A percentile compares a stretch with the other conserved stretches of the same genome.
These are phyloP conservation scores for Hermetia illucens DNA, from an alignment of 1,140 invertebrate species.

Conservation along the genomic window DNA sequence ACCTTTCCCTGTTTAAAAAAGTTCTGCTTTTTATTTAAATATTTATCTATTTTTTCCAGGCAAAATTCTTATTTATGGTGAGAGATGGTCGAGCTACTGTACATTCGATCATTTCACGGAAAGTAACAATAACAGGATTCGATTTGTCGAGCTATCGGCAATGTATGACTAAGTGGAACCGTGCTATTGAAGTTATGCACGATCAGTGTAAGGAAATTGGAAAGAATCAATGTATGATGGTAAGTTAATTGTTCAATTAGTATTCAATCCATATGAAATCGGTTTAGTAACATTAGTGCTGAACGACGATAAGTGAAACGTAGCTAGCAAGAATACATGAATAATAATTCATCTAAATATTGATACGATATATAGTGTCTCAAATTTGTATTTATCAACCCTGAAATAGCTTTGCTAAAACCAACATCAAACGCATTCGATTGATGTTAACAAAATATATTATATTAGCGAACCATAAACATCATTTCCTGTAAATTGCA, in stretches of 20 bases:
- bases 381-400: too few relatives aligned
- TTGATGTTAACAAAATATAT: too few relatives aligned
- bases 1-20: conserved; percentile 3
- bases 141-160: conserved; percentile 86
- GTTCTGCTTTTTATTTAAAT: conserved; percentile 36
- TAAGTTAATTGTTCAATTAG: conserved; percentile 25
- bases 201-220: conserved; percentile 85
- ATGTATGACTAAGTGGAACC: conserved; percentile 92
- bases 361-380: too few relatives aligned
- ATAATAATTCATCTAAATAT: too few relatives aligned
- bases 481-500: too few relatives aligned
- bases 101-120: conserved; percentile 93
- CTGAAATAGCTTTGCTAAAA: too few relatives aligned
- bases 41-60: conserved; percentile 26
- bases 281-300: too few relatives aligned
- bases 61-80: conserved; percentile 97
- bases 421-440: too few relatives aligned
- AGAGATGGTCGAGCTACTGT: conserved; percentile 94
- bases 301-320: too few relatives aligned
- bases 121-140: conserved; percentile 97
- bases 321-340: too few relatives aligned
- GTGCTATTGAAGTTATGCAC: conserved; percentile 88
- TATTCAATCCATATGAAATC: too few relatives aligned
- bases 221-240: conserved; percentile 66
- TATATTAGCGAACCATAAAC: too few relatives aligned